Conservation (phyloP, 2,113 vertebrate genomes). For the Thermophis baileyi region DNA sequence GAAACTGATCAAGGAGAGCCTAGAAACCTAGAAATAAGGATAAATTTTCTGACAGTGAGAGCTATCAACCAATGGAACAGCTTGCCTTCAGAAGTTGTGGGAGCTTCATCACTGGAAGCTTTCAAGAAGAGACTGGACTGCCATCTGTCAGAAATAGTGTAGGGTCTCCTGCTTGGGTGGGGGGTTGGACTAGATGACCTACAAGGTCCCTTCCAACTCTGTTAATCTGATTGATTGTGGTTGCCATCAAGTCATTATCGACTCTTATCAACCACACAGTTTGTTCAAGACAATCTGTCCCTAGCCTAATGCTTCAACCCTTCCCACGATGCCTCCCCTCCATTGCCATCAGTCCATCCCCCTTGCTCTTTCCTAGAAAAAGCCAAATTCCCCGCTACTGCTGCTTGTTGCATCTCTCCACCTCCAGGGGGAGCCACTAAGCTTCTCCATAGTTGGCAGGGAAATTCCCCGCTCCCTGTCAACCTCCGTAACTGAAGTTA, state of each 20-base stretch:
- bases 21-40: too few species aligned
- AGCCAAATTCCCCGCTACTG: background rate
- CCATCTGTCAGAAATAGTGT: too few species aligned
- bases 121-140: too few species aligned
- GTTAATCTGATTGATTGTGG: background rate
- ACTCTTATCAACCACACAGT: background rate
- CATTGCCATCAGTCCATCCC: background rate
- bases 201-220: too few species aligned
- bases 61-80: too few species aligned
- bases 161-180: too few species aligned
- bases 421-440: background rate
- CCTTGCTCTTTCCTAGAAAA: background rate
- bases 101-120: too few species aligned
- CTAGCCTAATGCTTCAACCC: background rate
- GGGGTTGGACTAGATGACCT: too few species aligned
- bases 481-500: background rate
- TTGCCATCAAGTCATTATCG: background rate
- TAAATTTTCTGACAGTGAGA: too few species aligned
- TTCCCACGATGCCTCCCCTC: background rate
- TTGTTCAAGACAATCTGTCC: background rate
- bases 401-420: background rate
- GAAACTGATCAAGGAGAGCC: too few species aligned
- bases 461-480: background rate
- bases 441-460: fast-evolving
- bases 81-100: too few species aligned